Percentiles rank a stretch among this genome's conserved stretches.
These are phyloP conservation scores for Ictalurus furcatus DNA, from an alignment of 2,113 vertebrate genomes.

Conservation along the genomic window DNA sequence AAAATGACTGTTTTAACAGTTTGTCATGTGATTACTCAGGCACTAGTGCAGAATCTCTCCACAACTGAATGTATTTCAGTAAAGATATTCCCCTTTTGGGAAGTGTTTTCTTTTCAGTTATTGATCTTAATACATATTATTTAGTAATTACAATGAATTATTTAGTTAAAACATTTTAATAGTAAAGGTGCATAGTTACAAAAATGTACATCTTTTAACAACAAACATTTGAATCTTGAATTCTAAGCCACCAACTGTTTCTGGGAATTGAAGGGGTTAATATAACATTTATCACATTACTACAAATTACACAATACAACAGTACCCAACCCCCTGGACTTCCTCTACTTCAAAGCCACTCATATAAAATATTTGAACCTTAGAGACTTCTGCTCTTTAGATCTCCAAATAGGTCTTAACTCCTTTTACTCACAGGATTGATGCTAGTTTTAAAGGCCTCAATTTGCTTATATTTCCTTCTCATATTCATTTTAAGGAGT, in stretches of 20 bases:
- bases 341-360: slow-evolving; percentile 14
- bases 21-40: not conserved
- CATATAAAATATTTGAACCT: not conserved
- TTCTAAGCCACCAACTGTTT: not conserved
- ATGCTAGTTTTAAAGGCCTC: slow-evolving; percentile 13
- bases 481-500: slow-evolving; percentile 1
- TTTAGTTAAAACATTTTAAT: not conserved
- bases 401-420: not conserved
- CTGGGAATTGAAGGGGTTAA: not conserved
- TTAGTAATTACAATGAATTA: not conserved
- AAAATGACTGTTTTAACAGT: not conserved
- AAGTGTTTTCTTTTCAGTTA: not conserved
- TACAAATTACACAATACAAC: not conserved
- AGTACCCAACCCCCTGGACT: not conserved
- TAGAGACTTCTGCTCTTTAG: not conserved
- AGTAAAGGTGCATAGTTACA: not conserved
- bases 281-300: not conserved
- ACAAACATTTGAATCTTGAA: not conserved
- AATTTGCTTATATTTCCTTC: slow-evolving; percentile 36
- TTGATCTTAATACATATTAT: not conserved
- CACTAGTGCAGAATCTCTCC: not conserved
- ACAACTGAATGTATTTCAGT: not conserved
- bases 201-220: not conserved
- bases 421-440: not conserved
- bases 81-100: not conserved